Percentiles rank a stretch among this genome's conserved stretches.
Conservation (phyloP, 2,797 vertebrate species). For the Champsocephalus gunnari region DNA sequence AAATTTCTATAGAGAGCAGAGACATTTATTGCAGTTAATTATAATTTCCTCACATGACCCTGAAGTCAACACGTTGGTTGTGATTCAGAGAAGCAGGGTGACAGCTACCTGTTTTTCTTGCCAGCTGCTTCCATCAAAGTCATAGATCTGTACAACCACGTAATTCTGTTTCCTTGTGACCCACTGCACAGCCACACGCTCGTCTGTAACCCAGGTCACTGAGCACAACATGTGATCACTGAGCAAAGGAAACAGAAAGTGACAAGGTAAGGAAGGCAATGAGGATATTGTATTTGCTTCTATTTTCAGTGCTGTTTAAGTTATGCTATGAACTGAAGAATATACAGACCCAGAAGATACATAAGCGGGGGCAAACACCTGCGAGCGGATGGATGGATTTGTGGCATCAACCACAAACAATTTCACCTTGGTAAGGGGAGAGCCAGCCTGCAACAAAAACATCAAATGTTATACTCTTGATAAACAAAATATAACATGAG, state of each 20-base stretch:
- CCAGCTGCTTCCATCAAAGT: constrained; percentile 85
- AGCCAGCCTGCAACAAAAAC: constrained; percentile 88
- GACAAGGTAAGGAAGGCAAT: constrained; percentile 52
- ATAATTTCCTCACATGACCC: constrained; percentile 6
- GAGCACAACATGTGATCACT: constrained; percentile 96
- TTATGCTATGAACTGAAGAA: neutral
- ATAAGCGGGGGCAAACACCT: constrained; percentile 86
- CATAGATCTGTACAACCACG: constrained; percentile 91
- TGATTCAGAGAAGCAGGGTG: neutral
- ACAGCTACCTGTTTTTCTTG: constrained; percentile 76
- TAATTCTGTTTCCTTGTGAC: constrained; percentile 93
- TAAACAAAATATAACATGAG: neutral
- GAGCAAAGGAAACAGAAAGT: constrained; percentile 69
- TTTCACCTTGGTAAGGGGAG: constrained; percentile 89
- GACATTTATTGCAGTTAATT: constrained; percentile 37
- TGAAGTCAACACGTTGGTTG: neutral
- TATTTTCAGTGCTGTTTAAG: neutral
- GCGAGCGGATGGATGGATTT: constrained; percentile 71
- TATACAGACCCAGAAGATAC: constrained; percentile 87
- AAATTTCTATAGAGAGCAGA: constrained; percentile 80
- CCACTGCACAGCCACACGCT: constrained; percentile 94
- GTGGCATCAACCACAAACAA: constrained; percentile 88
- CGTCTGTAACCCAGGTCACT: constrained; percentile 93
- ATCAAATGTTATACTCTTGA: constrained; percentile 11
- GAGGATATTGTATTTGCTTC: constrained; percentile 22